These are phyloP conservation scores for Smutsia gigantea DNA, from an alignment of 2,797 vertebrate species.

Conservation along the genomic window DNA sequence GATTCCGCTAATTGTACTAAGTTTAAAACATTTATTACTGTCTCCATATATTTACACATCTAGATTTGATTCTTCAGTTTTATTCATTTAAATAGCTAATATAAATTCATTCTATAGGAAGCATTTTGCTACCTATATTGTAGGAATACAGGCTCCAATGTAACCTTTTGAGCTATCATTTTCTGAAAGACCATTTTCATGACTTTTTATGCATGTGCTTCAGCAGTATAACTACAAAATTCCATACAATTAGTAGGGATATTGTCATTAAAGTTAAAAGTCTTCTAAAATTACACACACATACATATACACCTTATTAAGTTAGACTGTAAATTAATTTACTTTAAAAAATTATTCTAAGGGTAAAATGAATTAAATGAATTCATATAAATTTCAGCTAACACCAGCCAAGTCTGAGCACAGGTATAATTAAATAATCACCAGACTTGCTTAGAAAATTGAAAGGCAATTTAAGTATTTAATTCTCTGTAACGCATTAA, in stretches of 20 bases:
- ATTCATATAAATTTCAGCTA: background rate
- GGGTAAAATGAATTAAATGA: background rate
- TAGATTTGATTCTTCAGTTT: background rate
- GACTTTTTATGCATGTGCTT: background rate
- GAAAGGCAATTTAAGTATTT: slow-evolving; percentile 10
- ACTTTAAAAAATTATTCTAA: background rate
- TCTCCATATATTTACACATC: background rate
- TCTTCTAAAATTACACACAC: background rate
- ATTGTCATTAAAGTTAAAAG: slow-evolving; percentile 11
- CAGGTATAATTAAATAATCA: slow-evolving; percentile 44
- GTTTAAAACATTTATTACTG: background rate
- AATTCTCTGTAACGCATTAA: background rate
- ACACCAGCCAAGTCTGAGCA: background rate
- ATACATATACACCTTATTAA: background rate
- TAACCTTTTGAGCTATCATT: background rate
- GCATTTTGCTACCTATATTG: background rate
- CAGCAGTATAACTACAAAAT: background rate
- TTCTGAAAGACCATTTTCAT: background rate
- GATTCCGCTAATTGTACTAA: background rate
- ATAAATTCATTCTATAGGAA: background rate
- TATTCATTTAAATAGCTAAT: background rate
- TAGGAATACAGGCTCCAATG: background rate
- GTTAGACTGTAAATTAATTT: background rate
- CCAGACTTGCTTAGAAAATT: slow-evolving; percentile 28
- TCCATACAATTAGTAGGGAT: background rate